Percentiles rank a stretch among this genome's conserved stretches.
These are phyloP conservation scores for Trachurus trachurus DNA, from an alignment of 2,797 vertebrate genomes.

Conservation along the genomic window DNA sequence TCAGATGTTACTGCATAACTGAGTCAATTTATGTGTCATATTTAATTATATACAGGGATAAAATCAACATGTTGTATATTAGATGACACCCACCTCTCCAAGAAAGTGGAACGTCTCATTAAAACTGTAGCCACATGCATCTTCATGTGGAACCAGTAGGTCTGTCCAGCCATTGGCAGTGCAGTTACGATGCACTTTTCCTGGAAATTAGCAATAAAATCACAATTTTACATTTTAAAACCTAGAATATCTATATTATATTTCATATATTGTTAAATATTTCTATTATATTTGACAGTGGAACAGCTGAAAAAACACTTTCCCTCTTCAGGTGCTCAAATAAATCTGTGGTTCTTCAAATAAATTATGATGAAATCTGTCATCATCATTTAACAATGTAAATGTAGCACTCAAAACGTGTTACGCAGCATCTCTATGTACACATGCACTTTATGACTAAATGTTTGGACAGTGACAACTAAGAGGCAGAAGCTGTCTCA, in stretches of 20 bases:
- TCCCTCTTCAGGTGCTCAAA: neutral
- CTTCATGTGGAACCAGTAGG: slow-evolving; percentile 82
- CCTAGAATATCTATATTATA: too few species aligned
- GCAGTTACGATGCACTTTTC: slow-evolving; percentile 89
- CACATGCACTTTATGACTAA: slow-evolving; percentile 35
- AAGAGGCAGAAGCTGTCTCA: slow-evolving; percentile 22
- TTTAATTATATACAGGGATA: neutral
- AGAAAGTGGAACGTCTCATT: slow-evolving; percentile 75
- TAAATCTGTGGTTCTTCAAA: slow-evolving; percentile 7
- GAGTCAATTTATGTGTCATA: neutral
- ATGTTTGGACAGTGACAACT: slow-evolving; percentile 44
- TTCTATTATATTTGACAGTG: too few species aligned
- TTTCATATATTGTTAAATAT: too few species aligned
- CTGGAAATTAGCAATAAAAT: slow-evolving; percentile 64
- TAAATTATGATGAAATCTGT: slow-evolving; percentile 28
- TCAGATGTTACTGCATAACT: neutral
- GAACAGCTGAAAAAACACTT: neutral
- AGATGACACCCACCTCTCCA: slow-evolving; percentile 64
- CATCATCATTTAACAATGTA: slow-evolving; percentile 15
- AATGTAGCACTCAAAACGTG: slow-evolving; percentile 8
- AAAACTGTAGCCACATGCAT: slow-evolving; percentile 87
- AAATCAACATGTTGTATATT: neutral
- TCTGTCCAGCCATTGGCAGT: slow-evolving; percentile 88
- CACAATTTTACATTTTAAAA: too few species aligned
- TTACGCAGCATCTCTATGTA: slow-evolving; percentile 42